A percentile compares a stretch with the other conserved stretches of the same genome.
phyloP scores from a whole-genome alignment of 2,797 vertebrate genomes.

The Hydrophis major region DNA sequence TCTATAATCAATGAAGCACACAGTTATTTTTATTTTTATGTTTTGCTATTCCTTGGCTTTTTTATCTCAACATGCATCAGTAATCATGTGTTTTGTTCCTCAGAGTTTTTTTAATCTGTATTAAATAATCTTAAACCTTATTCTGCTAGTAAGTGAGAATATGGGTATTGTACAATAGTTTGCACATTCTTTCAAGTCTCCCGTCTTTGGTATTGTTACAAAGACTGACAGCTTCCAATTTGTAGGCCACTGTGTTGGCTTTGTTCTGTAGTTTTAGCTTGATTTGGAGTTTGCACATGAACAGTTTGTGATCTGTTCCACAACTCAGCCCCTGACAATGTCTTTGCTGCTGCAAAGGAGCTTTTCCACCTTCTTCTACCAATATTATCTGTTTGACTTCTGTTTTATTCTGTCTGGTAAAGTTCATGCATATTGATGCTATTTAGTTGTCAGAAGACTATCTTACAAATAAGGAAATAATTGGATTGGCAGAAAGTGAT shows the following conservation, averaged over 20 bases:
- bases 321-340: not conserved
- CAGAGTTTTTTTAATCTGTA: not conserved
- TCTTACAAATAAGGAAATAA: not conserved
- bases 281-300: not conserved
- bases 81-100: not conserved
- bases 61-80: not conserved
- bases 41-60: not conserved
- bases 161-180: not conserved
- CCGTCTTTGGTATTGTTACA: not conserved
- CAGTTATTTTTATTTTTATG: not conserved
- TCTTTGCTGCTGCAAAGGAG: not conserved
- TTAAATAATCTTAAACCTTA: not conserved
- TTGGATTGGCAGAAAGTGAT: not conserved
- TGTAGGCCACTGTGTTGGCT: not conserved
- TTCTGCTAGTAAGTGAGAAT: not conserved
- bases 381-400: not conserved
- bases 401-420: not conserved
- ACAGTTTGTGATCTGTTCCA: not conserved
- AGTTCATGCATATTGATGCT: not conserved
- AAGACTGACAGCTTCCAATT: not conserved
- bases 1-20: not conserved
- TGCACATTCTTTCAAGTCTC: not conserved
- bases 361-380: not conserved
- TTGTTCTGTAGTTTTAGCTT: not conserved
- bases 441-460: not conserved